phyloP scores from a whole-genome alignment of 2,113 vertebrate genomes.

The Lamprotornis superbus region DNA sequence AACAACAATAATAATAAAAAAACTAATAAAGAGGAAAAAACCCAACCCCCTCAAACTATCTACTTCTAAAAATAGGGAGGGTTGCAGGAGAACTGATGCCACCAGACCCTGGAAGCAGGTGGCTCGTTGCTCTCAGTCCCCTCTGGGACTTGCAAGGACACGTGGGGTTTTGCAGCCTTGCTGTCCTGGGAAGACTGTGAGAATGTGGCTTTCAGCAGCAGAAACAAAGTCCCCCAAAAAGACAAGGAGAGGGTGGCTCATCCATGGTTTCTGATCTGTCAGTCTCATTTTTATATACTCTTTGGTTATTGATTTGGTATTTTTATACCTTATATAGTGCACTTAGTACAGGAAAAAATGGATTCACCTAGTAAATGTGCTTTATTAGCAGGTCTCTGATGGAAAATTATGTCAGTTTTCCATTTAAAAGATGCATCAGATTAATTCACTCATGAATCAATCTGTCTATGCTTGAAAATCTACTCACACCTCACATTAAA shows the following conservation, averaged over 20 bases:
- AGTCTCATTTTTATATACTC: not conserved
- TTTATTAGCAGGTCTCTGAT: not conserved
- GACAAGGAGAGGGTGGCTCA: not conserved
- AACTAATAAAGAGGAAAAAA: not conserved
- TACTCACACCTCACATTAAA: not conserved
- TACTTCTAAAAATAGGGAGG: not conserved
- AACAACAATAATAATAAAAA: not conserved
- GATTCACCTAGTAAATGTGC: constrained; percentile 3
- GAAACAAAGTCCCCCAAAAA: not conserved
- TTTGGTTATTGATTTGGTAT: constrained; percentile 7
- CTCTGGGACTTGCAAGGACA: not conserved
- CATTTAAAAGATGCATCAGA: constrained; percentile 31
- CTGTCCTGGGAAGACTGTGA: not conserved
- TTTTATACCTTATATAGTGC: constrained; percentile 22
- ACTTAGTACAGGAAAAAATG: constrained; percentile 35
- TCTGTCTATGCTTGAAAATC: not conserved
- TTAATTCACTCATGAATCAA: constrained; percentile 5
- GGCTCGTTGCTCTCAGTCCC: not conserved
- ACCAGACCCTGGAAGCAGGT: not conserved
- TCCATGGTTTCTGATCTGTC: not conserved
- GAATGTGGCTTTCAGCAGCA: not conserved
- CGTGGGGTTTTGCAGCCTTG: not conserved
- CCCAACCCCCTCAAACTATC: not conserved
- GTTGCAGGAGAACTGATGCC: not conserved
- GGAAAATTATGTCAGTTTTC: constrained; percentile 47